Base-by-base conservation (phyloP, 1,140 invertebrate species). In the Mya arenaria region DNA sequence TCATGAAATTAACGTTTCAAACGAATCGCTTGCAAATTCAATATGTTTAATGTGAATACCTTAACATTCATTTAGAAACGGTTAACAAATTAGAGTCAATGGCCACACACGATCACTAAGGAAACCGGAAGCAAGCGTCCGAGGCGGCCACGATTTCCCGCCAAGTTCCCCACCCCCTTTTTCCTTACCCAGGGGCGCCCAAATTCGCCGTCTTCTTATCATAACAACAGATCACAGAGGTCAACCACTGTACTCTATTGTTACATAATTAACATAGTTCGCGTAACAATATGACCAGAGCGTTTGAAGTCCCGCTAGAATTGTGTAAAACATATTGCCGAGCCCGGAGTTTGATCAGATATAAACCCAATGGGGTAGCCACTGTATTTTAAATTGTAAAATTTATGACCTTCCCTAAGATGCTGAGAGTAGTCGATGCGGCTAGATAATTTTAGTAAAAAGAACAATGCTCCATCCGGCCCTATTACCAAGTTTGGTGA, bases 261-360 rank as follows among this genome's bases (percentile, higher is more conserved):
- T 75, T 75, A 75, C 62, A 63, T 75, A 63, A 75, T 75, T 75
- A 75, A 65, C 39, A 41, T 30, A 37, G 23, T 48, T 48, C 36
- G 41, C 73, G 58, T 75, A 60, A 60, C 56, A 65, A 15, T 44
- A 58, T 44, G 25, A 28, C 37, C 4, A 41, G 52, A 48, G 41
- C 44, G 56, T 75, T 75, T 75, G 73, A 75, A 44, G 58, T 65
- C 36, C 56, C 73, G 73, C 36, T 39, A 44, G 25, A 30, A 28
- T 63, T 62, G 32, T 75, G 58, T 63, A 30, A 65, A 75, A 63
- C 73, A 75, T 75, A 75, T 65, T 75, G 73, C 37, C 73, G 25
- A 34, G n/a, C 32, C n/a, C 62, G 19, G n/a, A 41, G 17, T 36
- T 36, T 13, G 25, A 58, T 75, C 39, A 34, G n/a, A 63, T 63